Conservation (phyloP, 92 coral and sea anemone species). For the Parazoanthus atlanticus region DNA sequence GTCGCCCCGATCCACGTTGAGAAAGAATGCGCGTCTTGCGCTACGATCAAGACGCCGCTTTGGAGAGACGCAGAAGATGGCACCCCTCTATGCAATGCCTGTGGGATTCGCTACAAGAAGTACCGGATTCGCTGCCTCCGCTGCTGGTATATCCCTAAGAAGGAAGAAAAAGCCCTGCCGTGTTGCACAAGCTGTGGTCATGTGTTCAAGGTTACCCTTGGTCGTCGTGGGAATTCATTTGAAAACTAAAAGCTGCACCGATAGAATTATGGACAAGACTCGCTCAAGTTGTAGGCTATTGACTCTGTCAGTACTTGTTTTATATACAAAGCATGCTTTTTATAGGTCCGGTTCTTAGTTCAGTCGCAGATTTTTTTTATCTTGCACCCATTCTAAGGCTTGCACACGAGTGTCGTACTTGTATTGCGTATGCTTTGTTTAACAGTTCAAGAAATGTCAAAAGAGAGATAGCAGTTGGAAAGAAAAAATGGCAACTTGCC, state of each 20-base stretch:
- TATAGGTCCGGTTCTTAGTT: constrained; percentile 34
- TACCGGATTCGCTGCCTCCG: constrained; percentile 92
- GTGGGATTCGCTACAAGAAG: constrained; percentile 98
- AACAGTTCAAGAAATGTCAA: neutral
- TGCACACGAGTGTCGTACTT: neutral
- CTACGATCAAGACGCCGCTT: constrained; percentile 90
- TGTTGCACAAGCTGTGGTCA: constrained; percentile 93
- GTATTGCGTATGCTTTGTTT: neutral
- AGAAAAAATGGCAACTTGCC: neutral
- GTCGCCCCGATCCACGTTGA: constrained; percentile 80
- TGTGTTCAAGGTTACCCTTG: constrained; percentile 76
- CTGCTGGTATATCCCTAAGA: constrained; percentile 99
- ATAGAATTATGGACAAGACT: neutral
- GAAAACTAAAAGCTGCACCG: constrained; percentile 7
- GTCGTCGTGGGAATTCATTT: constrained; percentile 73
- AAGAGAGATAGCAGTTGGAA: neutral
- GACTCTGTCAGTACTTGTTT: constrained; percentile 1
- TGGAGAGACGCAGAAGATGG: constrained; percentile 99
- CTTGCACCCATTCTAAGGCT: constrained; percentile 5
- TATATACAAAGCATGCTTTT: constrained; percentile 13
- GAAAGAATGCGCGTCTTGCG: constrained; percentile 98
- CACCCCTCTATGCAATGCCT: constrained; percentile 98
- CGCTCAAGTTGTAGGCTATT: neutral
- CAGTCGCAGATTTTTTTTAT: constrained; percentile 34
- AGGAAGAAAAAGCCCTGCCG: constrained; percentile 90